phyloP scores from a whole-genome alignment of 2,797 vertebrate genomes.

The Tokudaia tokunoshimensis region DNA sequence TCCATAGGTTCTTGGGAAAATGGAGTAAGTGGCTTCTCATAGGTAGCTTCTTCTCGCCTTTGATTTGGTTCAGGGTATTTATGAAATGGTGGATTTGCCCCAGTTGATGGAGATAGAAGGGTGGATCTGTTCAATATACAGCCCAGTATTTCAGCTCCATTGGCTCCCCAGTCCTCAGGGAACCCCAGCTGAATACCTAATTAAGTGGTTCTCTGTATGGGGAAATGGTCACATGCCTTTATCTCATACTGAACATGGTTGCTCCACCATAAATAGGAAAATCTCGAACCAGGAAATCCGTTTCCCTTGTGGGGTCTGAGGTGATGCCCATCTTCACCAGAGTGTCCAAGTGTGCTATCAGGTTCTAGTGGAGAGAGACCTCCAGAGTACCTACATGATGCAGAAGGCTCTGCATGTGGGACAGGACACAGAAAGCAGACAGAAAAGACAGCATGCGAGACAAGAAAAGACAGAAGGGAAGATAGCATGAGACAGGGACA shows the following conservation, averaged over 20 bases:
- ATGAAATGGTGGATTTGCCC: not conserved
- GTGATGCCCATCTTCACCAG: not conserved
- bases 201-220: not conserved
- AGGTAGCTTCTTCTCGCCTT: not conserved
- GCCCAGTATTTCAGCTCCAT: not conserved
- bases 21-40: not conserved
- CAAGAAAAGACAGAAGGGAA: not conserved
- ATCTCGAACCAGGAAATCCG: not conserved
- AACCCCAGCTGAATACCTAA: not conserved
- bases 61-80: not conserved
- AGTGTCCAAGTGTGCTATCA: not conserved
- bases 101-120: not conserved
- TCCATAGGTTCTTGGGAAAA: slow-evolving; percentile 47
- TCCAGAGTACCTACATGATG: not conserved
- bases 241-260: not conserved
- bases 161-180: not conserved
- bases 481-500: not conserved
- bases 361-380: not conserved
- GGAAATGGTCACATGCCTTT: slow-evolving; percentile 43
- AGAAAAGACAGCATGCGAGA: not conserved
- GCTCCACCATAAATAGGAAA: slow-evolving; percentile 21
- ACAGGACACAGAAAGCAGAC: not conserved
- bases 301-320: not conserved
- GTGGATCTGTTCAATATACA: not conserved
- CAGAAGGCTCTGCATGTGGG: not conserved